Conservation (phyloP, 2,797 vertebrate genomes). For the Eidolon dupreanum region DNA sequence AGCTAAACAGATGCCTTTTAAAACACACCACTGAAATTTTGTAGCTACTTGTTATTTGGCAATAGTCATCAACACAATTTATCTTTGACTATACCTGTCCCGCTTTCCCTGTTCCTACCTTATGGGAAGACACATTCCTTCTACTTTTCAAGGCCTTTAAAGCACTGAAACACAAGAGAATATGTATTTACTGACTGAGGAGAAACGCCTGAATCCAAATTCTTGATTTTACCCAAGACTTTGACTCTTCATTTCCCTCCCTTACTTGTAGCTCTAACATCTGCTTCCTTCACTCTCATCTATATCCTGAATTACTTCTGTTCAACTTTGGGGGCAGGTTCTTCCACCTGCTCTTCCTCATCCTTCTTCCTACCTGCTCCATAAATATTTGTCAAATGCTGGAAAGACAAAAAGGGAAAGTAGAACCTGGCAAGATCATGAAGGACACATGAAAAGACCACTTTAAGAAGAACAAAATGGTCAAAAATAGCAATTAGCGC, state of each 20-base stretch:
- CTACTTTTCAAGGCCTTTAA: neutral
- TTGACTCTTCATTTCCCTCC: neutral
- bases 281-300: neutral
- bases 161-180: neutral
- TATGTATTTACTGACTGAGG: neutral
- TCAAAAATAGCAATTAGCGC: neutral
- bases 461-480: neutral
- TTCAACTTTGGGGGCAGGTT: neutral
- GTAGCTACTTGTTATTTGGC: neutral
- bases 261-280: neutral
- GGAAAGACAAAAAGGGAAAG: neutral
- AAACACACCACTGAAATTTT: neutral
- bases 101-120: neutral
- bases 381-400: neutral
- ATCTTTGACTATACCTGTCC: neutral
- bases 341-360: neutral
- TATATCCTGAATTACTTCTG: fast-evolving
- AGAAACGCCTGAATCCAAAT: neutral
- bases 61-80: neutral
- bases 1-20: neutral
- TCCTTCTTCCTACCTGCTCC: neutral
- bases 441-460: neutral
- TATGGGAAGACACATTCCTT: neutral
- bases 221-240: neutral
- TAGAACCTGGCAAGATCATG: neutral